A percentile compares a stretch with the other conserved stretches of the same genome.
Conservation (phyloP, 2,797 vertebrate species). For the Cuculus canorus region DNA sequence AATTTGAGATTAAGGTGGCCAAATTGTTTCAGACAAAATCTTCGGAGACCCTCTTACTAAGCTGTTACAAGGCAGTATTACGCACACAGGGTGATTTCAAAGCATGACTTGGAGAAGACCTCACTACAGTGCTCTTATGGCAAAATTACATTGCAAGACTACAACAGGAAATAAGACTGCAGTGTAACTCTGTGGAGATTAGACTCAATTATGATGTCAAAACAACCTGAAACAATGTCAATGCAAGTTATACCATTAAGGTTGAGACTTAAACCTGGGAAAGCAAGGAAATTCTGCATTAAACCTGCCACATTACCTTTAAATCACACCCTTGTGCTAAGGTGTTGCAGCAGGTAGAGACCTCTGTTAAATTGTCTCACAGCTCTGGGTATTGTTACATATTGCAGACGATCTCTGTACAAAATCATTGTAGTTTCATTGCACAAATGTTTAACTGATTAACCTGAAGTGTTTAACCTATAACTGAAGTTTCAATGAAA, state of each 20-base stretch:
- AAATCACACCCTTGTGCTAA: conserved; percentile 66
- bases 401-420: neutral
- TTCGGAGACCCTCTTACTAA: conserved; percentile 68
- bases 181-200: conserved; percentile 66
- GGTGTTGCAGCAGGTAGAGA: conserved; percentile 59
- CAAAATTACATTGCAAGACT: conserved; percentile 67
- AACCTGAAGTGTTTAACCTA: conserved; percentile 34
- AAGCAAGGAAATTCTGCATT: conserved; percentile 31
- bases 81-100: conserved; percentile 49
- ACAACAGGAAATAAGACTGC: conserved; percentile 67
- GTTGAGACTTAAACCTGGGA: conserved; percentile 51
- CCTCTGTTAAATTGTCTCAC: conserved; percentile 35
- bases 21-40: conserved; percentile 68
- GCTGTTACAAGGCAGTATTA: conserved; percentile 19
- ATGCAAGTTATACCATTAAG: conserved; percentile 67
- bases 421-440: neutral
- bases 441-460: conserved; percentile 29
- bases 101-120: conserved; percentile 56
- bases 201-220: conserved; percentile 78
- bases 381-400: conserved; percentile 3
- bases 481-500: conserved; percentile 13
- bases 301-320: conserved; percentile 65
- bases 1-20: conserved; percentile 64
- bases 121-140: conserved; percentile 13
- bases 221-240: conserved; percentile 76